A percentile compares a stretch with the other conserved stretches of the same genome.
Evolutionary conservation across 1,140 invertebrate genomes (phyloP).

Genomic region (Aphelinus atriplicis): DNA sequence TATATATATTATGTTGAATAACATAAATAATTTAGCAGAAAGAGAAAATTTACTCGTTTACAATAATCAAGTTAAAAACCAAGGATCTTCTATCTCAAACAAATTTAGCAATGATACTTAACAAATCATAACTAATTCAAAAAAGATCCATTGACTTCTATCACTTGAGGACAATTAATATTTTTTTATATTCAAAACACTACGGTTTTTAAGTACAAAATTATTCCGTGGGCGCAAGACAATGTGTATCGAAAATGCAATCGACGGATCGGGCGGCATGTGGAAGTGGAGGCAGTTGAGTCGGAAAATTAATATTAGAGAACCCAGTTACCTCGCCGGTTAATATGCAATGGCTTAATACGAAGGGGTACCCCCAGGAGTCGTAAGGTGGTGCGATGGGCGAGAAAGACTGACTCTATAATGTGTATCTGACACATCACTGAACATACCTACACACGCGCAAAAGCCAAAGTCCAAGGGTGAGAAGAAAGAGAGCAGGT

Average conservation of each 20-base stretch:
- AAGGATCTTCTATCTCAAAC: too few relatives aligned
- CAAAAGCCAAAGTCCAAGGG: neutral
- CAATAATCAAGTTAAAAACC: too few relatives aligned
- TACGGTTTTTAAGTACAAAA: too few relatives aligned
- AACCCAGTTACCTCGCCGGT: conserved; percentile 53
- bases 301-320: conserved; percentile 52
- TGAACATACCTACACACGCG: neutral
- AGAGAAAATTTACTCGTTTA: too few relatives aligned
- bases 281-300: conserved; percentile 1
- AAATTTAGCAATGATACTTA: too few relatives aligned
- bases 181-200: too few relatives aligned
- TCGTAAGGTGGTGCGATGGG: conserved; percentile 50
- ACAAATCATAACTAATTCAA: too few relatives aligned
- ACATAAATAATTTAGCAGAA: too few relatives aligned
- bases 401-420: neutral
- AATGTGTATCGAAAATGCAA: neutral
- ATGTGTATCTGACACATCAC: neutral
- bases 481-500: conserved; percentile 26
- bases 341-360: conserved; percentile 60
- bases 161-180: too few relatives aligned
- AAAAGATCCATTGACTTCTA: too few relatives aligned
- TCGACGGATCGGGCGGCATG: neutral
- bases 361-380: conserved; percentile 56
- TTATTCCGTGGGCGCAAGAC: too few relatives aligned
- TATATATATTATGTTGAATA: too few relatives aligned